Evolutionary conservation across 92 coral and sea anemone species (phyloP), one percentile per base, ranked within the genome.

Genomic region (Pocillopora grandis): DNA sequence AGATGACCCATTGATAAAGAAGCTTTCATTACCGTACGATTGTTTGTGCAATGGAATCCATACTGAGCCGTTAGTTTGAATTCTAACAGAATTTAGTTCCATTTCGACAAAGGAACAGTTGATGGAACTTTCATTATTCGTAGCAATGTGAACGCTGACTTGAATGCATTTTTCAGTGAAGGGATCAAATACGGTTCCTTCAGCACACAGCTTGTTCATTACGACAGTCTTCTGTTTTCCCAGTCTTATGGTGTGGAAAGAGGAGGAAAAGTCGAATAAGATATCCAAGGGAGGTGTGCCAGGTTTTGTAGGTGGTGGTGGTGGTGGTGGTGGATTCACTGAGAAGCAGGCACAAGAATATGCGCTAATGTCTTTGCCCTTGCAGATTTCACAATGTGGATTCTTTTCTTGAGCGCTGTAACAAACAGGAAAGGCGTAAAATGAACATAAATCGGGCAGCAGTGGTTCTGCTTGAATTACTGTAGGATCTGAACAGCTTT

Each of bases 381-480:
- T 75, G 56, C 86, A 82, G 7, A 82, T 27, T 18, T 55, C 69
- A 21, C 86, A 82, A 36, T 82, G 86, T 10, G 86, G 86, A 18
- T 82, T 82, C 66, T 82, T 82, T 59, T 12, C 20, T 15, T 14
- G 49, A 16, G 62, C 20, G 20, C 16, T 15, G 5, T 48, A 2
- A 13, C 86, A 73, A n/a, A 72, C 79, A 1, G 86, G 80, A 36
- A 72, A 70, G 42, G 71, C 64, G 73, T 82, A 82, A 60, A 82
- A 82, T 1, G 78, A 71, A 82, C 86, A 82, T 31, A 82, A 49
- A 7, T 23, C 61, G 7, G 79, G 23, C 20, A 82, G 18, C 37
- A 82, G 17, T 58, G 79, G 79, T 10, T 72, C 71, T 13, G 15
- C 21, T 72, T 57, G 2, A 57, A 69, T 15, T 2, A 21, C 11